Evolutionary conservation across 2,113 vertebrate genomes (phyloP), one percentile per base, ranked within the genome.

Genomic region (Crocuta crocuta): DNA sequence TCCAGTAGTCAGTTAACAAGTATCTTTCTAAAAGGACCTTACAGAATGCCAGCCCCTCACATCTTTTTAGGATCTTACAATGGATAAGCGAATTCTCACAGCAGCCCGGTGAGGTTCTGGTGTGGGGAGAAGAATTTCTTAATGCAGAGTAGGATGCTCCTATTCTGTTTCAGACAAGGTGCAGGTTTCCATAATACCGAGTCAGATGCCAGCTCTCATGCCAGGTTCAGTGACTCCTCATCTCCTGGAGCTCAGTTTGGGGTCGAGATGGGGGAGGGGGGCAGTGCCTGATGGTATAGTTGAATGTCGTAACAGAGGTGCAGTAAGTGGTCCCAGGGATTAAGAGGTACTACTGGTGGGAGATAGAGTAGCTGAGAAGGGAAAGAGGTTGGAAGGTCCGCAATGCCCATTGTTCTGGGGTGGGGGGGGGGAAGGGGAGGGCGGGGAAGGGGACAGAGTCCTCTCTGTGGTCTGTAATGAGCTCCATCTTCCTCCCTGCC

Each of bases 161-260:
- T 83, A 8, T 92, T 76, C 78, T 94, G 66, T 79, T 91, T 5
- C 84, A 89, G 78, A 91, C 66, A 86, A 43, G 26, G 21, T 35
- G 19, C 53, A 73, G 50, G 48, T 63, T 85, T 91, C 86, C 43
- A n/a, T 35, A 31, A 85, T n/a, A 24, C 19, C 11, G 28, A 84
- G 26, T 65, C 28, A 61, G 74, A 86, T 13, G 31, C 73, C 16
- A 50, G 28, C 55, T 43, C n/a, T 3, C 5, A 45, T 21, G 11
- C 48, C 68, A 58, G 43, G 61, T 65, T 78, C 50, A 26, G 28
- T 48, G 28, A 73, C 10, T 31, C 65, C 85, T 93, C 5, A 35
- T 83, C 19, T 71, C 48, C 68, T 66, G 53, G 50, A 84, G 84
- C 39, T 80, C 61, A 73, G 35, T 21, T 28, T 53, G 53, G 55